Base-by-base conservation (phyloP, 2,888 invertebrate species). In the Helleia helle region DNA sequence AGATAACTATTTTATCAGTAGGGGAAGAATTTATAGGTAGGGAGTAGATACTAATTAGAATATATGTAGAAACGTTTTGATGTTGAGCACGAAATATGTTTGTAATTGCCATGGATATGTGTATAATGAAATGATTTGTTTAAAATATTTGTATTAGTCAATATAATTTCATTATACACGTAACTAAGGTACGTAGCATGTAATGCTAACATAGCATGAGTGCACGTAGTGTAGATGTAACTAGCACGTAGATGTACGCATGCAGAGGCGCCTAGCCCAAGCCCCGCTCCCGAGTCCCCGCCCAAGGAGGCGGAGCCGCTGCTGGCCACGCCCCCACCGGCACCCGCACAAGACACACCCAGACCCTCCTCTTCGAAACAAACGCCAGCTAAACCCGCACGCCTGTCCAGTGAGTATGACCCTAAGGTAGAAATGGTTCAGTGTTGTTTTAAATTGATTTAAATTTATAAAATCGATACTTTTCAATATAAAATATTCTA, bases 241-340 rank as follows among this genome's bases (percentile, higher is more conserved):
- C 66, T 69, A 66, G 81, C 81, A 80, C 80, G 79, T 81, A 81
- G 81, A 58, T 71, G 64, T 73, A 59, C 73, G 80, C 81, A 81
- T 80, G 83, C 79, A 81, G 81, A 71, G 55, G 54, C 59, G 54
- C 59, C 58, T 56, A 58, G 58, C 54, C 54, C 62, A 59, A 59
- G 57, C 51, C 54, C 54, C 46, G 54, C 58, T 44, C 47, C 58
- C 43, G 31, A 47, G 47, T 41, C 59, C 46, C 49, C 43, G 45
- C 52, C 45, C 7, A 8, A 22, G 22, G 22, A 22, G 48, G 53
- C 47, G 51, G 52, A 44, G 18, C 56, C 45, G 42, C 57, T 46
- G 38, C 51, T 42, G 46, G 50, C 45, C 48, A 49, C 28, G 38
- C 41, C 15, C 15, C 15, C 43, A 40, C 40, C 51, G 41, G 49